These are phyloP conservation scores for Sitta carolinensis DNA, from an alignment of 2,797 vertebrate species.

Conservation along the genomic window DNA sequence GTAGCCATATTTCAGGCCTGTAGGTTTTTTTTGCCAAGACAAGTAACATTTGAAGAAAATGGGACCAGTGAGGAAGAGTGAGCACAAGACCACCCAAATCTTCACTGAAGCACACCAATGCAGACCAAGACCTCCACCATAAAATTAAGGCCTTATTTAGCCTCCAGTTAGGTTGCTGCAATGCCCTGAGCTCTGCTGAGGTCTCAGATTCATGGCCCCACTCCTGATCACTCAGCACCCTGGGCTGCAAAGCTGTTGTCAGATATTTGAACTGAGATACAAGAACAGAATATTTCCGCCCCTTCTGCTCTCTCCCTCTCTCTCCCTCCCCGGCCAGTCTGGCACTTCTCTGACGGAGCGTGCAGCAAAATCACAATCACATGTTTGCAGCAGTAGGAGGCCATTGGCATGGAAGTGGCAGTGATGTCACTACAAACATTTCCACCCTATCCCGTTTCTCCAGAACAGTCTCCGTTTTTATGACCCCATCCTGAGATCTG, in stretches of 20 bases:
- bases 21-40: background rate
- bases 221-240: constrained; percentile 6
- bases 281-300: constrained; percentile 47
- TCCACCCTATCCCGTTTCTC: constrained; percentile 63
- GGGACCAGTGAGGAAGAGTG: background rate
- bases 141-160: background rate
- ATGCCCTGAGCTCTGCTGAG: background rate
- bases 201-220: background rate
- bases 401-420: constrained; percentile 63
- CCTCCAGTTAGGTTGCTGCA: background rate
- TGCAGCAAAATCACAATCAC: constrained; percentile 71
- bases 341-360: constrained; percentile 53
- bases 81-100: background rate
- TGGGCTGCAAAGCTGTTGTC: constrained; percentile 1
- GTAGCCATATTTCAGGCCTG: background rate
- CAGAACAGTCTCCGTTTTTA: constrained; percentile 68
- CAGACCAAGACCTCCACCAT: background rate
- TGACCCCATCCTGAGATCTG: constrained; percentile 67
- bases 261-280: constrained; percentile 47
- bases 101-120: background rate
- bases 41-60: background rate
- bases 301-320: constrained; percentile 40
- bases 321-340: constrained; percentile 37
- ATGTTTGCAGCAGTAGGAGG: constrained; percentile 66
- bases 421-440: constrained; percentile 69